Conservation (phyloP, 1,140 invertebrate species). For the Anastatus disparis region DNA sequence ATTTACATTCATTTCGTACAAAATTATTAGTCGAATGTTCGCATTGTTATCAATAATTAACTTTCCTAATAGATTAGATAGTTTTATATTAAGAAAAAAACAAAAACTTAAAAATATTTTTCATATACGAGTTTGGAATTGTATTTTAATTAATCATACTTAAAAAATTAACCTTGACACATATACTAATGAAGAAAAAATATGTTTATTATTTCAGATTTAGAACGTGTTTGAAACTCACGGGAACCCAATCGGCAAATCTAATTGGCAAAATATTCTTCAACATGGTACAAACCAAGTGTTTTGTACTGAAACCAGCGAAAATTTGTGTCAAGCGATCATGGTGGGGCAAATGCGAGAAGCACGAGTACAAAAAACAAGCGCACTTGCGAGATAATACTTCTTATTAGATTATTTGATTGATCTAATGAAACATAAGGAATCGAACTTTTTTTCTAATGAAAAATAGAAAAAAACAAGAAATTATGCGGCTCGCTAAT, state of each 20-base stretch:
- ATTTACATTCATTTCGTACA: no score
- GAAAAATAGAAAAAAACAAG: no score
- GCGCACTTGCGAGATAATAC: constrained; percentile 81
- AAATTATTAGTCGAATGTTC: no score
- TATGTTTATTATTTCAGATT: constrained; percentile 77
- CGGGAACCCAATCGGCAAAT: constrained; percentile 84
- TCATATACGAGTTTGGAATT: no score
- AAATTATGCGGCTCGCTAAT: not conserved
- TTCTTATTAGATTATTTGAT: constrained; percentile 65
- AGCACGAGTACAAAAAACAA: constrained; percentile 75
- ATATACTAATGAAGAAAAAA: not conserved
- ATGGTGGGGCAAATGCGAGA: constrained; percentile 84
- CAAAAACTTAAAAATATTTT: no score
- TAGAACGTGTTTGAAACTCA: constrained; percentile 88
- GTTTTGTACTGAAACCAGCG: constrained; percentile 85
- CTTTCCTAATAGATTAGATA: no score
- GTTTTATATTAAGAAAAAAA: no score
- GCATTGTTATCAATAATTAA: no score
- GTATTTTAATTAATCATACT: no score
- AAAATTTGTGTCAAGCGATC: constrained; percentile 75
- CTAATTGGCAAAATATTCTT: constrained; percentile 94
- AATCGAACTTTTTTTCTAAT: not conserved
- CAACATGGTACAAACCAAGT: constrained; percentile 91
- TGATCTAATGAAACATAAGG: not conserved
- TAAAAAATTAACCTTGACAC: no score